Conservation (phyloP, 2,888 invertebrate genomes). For the Pseudanteris insignis region DNA sequence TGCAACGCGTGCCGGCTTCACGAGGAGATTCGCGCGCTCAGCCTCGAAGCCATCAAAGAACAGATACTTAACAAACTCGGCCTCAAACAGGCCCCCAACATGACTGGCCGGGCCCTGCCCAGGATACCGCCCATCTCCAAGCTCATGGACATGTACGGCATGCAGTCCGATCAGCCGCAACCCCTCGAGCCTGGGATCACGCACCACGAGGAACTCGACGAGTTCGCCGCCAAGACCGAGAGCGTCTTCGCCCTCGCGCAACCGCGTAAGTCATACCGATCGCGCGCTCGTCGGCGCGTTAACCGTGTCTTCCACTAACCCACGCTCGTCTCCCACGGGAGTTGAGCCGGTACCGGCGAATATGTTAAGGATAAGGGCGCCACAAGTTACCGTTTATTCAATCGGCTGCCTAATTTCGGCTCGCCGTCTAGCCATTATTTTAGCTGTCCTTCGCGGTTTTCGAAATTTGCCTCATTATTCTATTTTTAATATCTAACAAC, state of each 20-base stretch:
- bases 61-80: conserved; percentile 72
- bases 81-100: conserved; percentile 70
- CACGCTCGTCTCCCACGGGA: too few relatives aligned
- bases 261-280: conserved; percentile 67
- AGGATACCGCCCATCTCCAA: conserved; percentile 68
- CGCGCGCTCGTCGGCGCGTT: too few relatives aligned
- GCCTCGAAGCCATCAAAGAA: conserved; percentile 71
- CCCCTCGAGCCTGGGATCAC: conserved; percentile 63
- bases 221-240: conserved; percentile 67
- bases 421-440: too few relatives aligned
- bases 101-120: conserved; percentile 71
- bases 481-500: too few relatives aligned
- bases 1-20: conserved; percentile 70
- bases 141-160: conserved; percentile 67
- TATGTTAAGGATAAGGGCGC: too few relatives aligned
- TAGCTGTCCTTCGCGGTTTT: too few relatives aligned
- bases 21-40: conserved; percentile 70
- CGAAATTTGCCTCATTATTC: too few relatives aligned
- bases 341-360: too few relatives aligned
- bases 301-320: too few relatives aligned
- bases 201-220: conserved; percentile 67
- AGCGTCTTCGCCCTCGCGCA: conserved; percentile 67
- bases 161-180: conserved; percentile 66
- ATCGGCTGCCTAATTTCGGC: too few relatives aligned
- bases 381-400: too few relatives aligned